These are phyloP conservation scores for Myotis findleyi DNA, from an alignment of 2,797 vertebrate genomes.

Conservation along the genomic window DNA sequence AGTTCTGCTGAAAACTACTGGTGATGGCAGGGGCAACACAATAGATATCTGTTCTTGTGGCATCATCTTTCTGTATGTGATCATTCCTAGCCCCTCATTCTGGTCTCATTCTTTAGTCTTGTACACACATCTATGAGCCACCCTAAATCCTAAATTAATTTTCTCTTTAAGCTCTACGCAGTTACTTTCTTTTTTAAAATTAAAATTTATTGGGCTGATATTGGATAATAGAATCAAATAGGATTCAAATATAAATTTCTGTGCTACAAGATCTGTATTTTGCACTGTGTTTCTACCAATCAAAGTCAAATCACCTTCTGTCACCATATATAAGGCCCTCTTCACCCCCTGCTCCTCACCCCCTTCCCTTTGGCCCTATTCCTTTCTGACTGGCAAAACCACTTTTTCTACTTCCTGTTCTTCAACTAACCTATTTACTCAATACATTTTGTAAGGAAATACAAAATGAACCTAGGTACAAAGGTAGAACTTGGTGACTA, in stretches of 20 bases:
- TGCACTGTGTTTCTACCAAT: background rate
- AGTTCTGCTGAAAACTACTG: background rate
- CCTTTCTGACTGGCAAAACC: background rate
- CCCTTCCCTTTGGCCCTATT: background rate
- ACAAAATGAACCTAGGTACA: background rate
- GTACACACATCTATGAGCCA: background rate
- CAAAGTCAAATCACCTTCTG: background rate
- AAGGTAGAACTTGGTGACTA: background rate
- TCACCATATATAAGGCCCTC: background rate
- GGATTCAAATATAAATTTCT: background rate
- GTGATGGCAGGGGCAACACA: background rate
- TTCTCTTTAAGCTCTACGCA: background rate
- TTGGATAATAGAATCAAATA: background rate
- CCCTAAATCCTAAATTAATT: conserved; percentile 16
- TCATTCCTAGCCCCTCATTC: background rate
- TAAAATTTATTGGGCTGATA: background rate
- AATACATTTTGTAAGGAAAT: background rate
- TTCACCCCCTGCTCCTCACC: background rate
- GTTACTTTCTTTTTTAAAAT: background rate
- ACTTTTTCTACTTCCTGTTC: background rate
- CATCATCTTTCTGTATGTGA: background rate
- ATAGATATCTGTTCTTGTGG: background rate
- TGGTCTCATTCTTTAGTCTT: background rate
- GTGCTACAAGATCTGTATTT: background rate
- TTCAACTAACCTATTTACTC: background rate